A percentile compares a stretch with the other conserved stretches of the same genome.
These are phyloP conservation scores for Atta cephalotes DNA, from an alignment of 1,140 invertebrate species.

Conservation along the genomic window DNA sequence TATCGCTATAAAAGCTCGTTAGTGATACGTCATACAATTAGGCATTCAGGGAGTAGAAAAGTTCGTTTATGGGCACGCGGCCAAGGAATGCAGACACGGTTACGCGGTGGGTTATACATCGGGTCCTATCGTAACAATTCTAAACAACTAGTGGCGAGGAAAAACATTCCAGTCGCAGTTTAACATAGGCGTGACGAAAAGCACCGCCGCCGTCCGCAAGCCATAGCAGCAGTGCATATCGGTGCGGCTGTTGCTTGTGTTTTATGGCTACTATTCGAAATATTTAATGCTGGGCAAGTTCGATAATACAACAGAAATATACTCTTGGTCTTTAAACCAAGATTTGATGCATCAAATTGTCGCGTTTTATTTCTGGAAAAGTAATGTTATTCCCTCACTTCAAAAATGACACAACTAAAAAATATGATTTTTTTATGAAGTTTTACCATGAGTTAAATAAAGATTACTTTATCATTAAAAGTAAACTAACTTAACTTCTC, in stretches of 20 bases:
- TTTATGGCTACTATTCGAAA: slow-evolving; percentile 32
- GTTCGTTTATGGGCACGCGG: slow-evolving; percentile 72
- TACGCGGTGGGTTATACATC: slow-evolving; percentile 62
- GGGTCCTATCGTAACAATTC: slow-evolving; percentile 74
- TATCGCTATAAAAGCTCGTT: background rate
- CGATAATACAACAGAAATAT: background rate
- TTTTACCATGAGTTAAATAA: too few species aligned
- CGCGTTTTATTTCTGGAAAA: slow-evolving; percentile 30
- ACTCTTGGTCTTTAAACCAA: slow-evolving; percentile 20
- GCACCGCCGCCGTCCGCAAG: background rate
- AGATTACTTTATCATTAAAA: too few species aligned
- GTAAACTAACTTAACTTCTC: too few species aligned
- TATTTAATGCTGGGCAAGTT: slow-evolving; percentile 45
- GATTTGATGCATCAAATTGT: slow-evolving; percentile 10
- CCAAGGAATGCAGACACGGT: slow-evolving; percentile 81
- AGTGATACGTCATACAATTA: slow-evolving; percentile 74
- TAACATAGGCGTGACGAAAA: slow-evolving; percentile 63
- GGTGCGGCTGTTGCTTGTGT: slow-evolving; percentile 12
- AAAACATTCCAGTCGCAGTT: slow-evolving; percentile 44
- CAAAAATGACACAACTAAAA: too few species aligned
- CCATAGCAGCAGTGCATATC: slow-evolving; percentile 9
- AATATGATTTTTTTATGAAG: too few species aligned
- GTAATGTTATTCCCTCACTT: background rate
- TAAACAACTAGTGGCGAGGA: slow-evolving; percentile 50
- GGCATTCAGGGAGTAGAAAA: slow-evolving; percentile 79